A percentile compares a stretch with the other conserved stretches of the same genome.
These are phyloP conservation scores for Edolisoma coerulescens DNA, from an alignment of 2,113 vertebrate species.

Conservation along the genomic window DNA sequence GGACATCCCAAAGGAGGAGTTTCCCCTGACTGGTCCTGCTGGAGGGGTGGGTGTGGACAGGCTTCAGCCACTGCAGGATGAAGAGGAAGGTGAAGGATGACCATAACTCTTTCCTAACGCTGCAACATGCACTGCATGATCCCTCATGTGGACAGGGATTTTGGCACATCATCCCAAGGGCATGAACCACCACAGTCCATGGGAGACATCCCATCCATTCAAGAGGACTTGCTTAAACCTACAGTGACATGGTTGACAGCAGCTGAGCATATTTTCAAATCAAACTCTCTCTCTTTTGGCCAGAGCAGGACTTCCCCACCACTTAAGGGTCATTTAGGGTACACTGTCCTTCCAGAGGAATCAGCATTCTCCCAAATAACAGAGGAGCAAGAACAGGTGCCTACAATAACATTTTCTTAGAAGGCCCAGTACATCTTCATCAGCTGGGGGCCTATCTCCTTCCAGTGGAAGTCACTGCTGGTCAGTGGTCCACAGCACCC, in stretches of 20 bases:
- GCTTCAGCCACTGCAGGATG: background rate
- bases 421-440: background rate
- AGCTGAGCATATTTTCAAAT: background rate
- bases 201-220: background rate
- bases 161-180: background rate
- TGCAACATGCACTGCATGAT: accelerated
- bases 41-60: background rate
- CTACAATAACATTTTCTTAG: background rate
- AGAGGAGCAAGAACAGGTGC: background rate
- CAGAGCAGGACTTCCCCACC: background rate
- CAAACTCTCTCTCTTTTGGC: background rate
- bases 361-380: background rate
- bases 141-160: background rate
- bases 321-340: background rate
- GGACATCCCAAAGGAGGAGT: background rate
- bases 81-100: background rate
- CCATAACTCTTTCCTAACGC: accelerated
- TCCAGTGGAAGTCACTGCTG: background rate
- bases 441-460: background rate
- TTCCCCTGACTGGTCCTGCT: background rate
- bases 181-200: accelerated
- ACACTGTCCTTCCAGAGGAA: background rate
- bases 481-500: background rate
- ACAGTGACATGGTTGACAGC: accelerated
- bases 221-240: background rate